Conservation (phyloP, 2,113 vertebrate genomes). For the Stegostoma tigrinum region DNA sequence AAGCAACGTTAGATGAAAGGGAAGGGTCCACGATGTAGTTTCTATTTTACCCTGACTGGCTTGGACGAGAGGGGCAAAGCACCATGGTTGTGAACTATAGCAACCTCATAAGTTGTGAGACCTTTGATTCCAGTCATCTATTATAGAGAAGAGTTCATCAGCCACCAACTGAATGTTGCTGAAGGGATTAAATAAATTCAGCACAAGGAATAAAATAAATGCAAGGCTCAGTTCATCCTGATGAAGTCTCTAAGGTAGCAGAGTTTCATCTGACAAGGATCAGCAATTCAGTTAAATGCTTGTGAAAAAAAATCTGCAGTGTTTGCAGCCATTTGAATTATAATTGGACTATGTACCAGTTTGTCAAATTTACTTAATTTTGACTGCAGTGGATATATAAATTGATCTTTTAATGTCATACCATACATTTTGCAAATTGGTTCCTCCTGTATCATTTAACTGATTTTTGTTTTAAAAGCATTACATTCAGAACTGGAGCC, state of each 20-base stretch:
- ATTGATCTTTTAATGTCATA: neutral
- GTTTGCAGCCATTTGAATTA: neutral
- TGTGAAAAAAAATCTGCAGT: neutral
- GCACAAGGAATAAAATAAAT: neutral
- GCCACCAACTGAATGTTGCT: neutral
- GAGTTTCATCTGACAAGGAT: neutral
- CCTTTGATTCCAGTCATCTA: neutral
- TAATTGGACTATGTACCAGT: neutral
- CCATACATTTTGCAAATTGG: neutral
- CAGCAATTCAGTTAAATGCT: conserved; percentile 2
- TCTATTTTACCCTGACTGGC: neutral
- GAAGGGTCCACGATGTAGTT: neutral
- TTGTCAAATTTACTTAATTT: conserved; percentile 29
- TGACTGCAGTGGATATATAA: neutral
- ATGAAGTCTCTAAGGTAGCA: neutral
- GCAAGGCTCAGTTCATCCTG: neutral
- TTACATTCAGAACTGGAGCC: neutral
- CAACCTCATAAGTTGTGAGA: neutral
- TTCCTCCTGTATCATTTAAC: neutral
- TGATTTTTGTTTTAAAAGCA: neutral
- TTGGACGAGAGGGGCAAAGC: neutral
- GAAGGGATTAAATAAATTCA: neutral
- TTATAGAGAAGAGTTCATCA: neutral
- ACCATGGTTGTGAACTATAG: neutral
- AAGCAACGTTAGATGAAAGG: neutral